These are phyloP conservation scores for Pollenia griseotomentosa DNA, from an alignment of 2,888 invertebrate genomes.

Conservation along the genomic window DNA sequence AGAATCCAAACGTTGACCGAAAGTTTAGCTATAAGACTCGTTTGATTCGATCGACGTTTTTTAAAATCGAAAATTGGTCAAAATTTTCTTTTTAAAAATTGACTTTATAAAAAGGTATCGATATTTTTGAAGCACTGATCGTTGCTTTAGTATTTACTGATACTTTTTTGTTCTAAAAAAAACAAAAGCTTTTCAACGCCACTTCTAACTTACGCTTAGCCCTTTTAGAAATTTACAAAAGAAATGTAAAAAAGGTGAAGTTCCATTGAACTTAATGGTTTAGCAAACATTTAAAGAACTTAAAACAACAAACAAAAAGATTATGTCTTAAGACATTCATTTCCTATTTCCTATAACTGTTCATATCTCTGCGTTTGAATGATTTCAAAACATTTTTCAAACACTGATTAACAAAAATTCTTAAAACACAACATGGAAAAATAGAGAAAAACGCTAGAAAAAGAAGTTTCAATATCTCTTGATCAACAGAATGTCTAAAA, in stretches of 20 bases:
- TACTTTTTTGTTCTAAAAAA: too few relatives aligned
- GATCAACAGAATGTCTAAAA: slow-evolving; percentile 22
- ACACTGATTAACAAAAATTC: slow-evolving; percentile 9
- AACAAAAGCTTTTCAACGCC: too few relatives aligned
- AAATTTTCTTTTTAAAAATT: too few relatives aligned
- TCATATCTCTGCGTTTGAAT: slow-evolving; percentile 2
- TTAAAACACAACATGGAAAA: background rate
- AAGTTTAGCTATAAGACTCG: too few relatives aligned
- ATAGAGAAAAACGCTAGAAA: background rate
- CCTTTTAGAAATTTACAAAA: background rate
- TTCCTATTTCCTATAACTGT: slow-evolving; percentile 39
- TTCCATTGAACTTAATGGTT: slow-evolving; percentile 38
- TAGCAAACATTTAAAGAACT: slow-evolving; percentile 45
- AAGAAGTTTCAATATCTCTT: slow-evolving; percentile 34
- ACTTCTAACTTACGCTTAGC: background rate
- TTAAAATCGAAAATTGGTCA: too few relatives aligned
- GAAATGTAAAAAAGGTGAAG: background rate
- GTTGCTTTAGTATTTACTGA: too few relatives aligned
- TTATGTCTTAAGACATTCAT: slow-evolving; percentile 26
- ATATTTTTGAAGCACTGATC: too few relatives aligned
- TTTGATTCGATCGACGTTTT: too few relatives aligned
- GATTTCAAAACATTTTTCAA: slow-evolving; percentile 24
- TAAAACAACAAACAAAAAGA: slow-evolving; percentile 20
- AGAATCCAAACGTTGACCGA: too few relatives aligned
- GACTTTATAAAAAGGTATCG: too few relatives aligned